Evolutionary conservation across 2,113 vertebrate genomes (phyloP).

Genomic region (Dicentrarchus labrax): DNA sequence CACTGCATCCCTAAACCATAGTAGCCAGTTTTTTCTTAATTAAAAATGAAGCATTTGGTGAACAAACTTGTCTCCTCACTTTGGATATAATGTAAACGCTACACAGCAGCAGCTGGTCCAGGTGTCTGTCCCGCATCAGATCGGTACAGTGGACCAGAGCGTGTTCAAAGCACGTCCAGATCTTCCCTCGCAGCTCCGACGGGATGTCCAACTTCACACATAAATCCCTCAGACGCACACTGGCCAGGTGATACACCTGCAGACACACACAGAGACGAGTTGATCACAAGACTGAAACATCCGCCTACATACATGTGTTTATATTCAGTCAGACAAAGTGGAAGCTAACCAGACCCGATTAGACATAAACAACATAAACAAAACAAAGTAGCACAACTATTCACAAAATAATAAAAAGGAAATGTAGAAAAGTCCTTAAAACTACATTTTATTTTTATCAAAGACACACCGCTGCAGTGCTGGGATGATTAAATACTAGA

Average conservation of each 20-base stretch:
- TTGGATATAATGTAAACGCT: slow-evolving; percentile 96
- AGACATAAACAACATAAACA: not conserved
- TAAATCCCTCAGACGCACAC: slow-evolving; percentile 93
- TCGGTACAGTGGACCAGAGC: slow-evolving; percentile 90
- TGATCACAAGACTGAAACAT: not conserved
- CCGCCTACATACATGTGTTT: not conserved
- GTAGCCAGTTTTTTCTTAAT: not conserved
- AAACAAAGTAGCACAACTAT: too few relatives aligned
- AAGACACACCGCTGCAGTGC: too few relatives aligned
- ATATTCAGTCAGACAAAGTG: not conserved
- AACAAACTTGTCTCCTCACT: slow-evolving; percentile 68
- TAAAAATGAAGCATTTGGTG: not conserved
- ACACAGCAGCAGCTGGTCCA: slow-evolving; percentile 97
- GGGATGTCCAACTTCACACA: slow-evolving; percentile 93
- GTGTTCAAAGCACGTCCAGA: slow-evolving; percentile 98
- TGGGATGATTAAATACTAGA: too few relatives aligned
- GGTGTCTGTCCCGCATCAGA: slow-evolving; percentile 93
- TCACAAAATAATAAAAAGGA: too few relatives aligned
- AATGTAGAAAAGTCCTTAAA: too few relatives aligned
- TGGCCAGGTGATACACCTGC: slow-evolving; percentile 96
- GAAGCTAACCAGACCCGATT: not conserved
- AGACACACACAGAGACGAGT: not conserved
- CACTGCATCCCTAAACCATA: not conserved
- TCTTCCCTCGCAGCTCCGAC: slow-evolving; percentile 92
- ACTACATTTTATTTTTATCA: too few relatives aligned